Evolutionary conservation across 2,797 vertebrate species (phyloP).

Genomic region (Rhinophrynus dorsalis): DNA sequence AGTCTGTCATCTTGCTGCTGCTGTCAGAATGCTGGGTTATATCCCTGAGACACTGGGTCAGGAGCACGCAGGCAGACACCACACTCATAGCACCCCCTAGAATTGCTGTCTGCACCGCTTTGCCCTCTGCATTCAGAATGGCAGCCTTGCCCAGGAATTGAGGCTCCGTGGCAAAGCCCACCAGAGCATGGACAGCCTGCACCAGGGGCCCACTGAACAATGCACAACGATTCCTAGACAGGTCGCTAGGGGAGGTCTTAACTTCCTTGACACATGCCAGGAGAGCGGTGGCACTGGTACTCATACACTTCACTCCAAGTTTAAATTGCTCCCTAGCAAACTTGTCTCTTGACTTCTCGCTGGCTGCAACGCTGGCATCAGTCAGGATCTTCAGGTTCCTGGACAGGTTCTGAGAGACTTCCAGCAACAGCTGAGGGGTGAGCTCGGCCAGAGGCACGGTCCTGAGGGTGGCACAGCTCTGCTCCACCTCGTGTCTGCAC

Average conservation of each 20-base stretch:
- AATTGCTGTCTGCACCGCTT: constrained; percentile 94
- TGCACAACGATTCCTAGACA: constrained; percentile 86
- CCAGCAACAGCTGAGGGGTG: constrained; percentile 89
- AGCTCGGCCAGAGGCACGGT: constrained; percentile 83
- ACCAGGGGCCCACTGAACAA: constrained; percentile 90
- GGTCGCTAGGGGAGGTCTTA: constrained; percentile 89
- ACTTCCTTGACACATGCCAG: constrained; percentile 93
- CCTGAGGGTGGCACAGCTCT: constrained; percentile 84
- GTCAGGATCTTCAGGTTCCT: constrained; percentile 92
- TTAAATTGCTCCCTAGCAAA: constrained; percentile 97
- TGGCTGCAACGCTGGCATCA: constrained; percentile 89
- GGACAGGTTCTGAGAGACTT: constrained; percentile 94
- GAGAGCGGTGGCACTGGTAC: constrained; percentile 91
- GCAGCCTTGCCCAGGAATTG: constrained; percentile 94
- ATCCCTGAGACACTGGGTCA: constrained; percentile 97
- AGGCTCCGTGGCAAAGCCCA: constrained; percentile 95
- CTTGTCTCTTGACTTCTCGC: constrained; percentile 88
- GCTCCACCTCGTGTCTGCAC: constrained; percentile 95
- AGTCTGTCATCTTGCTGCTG: constrained; percentile 88
- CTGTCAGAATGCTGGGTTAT: constrained; percentile 93
- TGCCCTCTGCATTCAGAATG: constrained; percentile 84
- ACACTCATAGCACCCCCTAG: constrained; percentile 98
- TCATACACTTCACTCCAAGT: constrained; percentile 93
- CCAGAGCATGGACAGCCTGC: constrained; percentile 89
- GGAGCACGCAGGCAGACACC: constrained; percentile 95